Evolutionary conservation across 2,888 invertebrate genomes (phyloP), one percentile per base, ranked within the genome.

Genomic region (Drosophila mimetica): DNA sequence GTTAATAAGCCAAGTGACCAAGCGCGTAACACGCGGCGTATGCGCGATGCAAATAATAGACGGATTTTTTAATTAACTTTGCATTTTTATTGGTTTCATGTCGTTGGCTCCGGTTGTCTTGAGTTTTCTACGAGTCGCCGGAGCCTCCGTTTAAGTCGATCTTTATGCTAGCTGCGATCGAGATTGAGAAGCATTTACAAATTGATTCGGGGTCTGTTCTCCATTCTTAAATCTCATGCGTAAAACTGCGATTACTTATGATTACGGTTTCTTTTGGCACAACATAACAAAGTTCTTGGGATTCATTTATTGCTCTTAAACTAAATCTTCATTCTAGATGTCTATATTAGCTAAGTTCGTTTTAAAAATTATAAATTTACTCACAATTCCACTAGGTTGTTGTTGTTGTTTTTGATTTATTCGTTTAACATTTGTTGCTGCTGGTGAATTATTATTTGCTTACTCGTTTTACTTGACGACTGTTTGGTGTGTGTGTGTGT

Each of bases 301-400:
- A 4, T 14, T 9, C 52, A 36, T 77, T 75, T 84, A 65, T 72
- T 71, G 87, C 73, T 39, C 82, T 86, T 87, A 84, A 80, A 76
- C 75, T 73, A 74, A 79, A 53, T 25, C 42, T 51, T 60, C 54
- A 51, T 67, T 50, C 64, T 65, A 47, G 61, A 64, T 71, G 64
- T 59, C 55, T 72, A 63, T 69, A 70, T 65, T 65, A 70, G 69
- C 70, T 65, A 63, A 65, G 59, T 66, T 65, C 53, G 60, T 58
- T 32, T 58, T 70, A 47, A 53, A 67, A 83, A 86, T 64, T 51
- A 71, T 79, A 86, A 77, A 53, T 69, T 71, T 60, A 60, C 72
- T 55, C 87, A 79, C 89, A 86, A 86, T 86, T 89, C 88, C 88
- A 57, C 88, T 87, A 85, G 83, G 77, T 75, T 57, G 13, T 30